phyloP scores from a whole-genome alignment of 2,113 vertebrate species.

The Aegotheles bennettii region DNA sequence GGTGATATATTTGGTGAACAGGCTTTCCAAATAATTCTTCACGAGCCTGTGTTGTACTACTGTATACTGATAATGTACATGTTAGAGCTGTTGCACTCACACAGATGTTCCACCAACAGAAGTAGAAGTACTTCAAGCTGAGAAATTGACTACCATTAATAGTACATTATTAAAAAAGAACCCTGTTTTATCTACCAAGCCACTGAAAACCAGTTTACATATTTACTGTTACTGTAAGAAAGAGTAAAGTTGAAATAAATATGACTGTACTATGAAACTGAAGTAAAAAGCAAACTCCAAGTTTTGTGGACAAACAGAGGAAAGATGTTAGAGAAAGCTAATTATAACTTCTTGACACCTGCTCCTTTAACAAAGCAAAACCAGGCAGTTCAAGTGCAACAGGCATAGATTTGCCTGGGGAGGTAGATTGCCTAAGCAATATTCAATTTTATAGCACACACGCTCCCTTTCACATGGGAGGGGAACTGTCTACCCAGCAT shows the following conservation, averaged over 20 bases:
- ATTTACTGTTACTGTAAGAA: background rate
- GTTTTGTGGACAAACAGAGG: background rate
- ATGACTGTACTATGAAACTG: background rate
- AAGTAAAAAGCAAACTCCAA: background rate
- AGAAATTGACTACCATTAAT: background rate
- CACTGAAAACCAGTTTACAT: background rate
- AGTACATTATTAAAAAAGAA: background rate
- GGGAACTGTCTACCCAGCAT: background rate
- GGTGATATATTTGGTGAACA: background rate
- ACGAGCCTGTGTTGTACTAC: background rate
- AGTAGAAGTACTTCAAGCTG: background rate
- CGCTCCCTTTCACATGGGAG: background rate
- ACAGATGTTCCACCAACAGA: background rate
- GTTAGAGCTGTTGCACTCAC: background rate
- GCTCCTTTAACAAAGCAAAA: background rate
- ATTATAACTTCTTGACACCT: background rate
- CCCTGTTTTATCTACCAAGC: background rate
- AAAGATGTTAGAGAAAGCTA: background rate
- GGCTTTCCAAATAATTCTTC: conserved; percentile 20
- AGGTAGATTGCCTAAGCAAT: background rate
- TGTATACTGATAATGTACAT: background rate
- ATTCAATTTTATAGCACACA: background rate
- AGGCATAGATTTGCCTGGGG: background rate
- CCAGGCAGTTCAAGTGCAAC: background rate
- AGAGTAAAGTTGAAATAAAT: background rate